A percentile compares a stretch with the other conserved stretches of the same genome.
These are phyloP conservation scores for Bombus fervidus DNA, from an alignment of 1,140 invertebrate genomes.

Conservation along the genomic window DNA sequence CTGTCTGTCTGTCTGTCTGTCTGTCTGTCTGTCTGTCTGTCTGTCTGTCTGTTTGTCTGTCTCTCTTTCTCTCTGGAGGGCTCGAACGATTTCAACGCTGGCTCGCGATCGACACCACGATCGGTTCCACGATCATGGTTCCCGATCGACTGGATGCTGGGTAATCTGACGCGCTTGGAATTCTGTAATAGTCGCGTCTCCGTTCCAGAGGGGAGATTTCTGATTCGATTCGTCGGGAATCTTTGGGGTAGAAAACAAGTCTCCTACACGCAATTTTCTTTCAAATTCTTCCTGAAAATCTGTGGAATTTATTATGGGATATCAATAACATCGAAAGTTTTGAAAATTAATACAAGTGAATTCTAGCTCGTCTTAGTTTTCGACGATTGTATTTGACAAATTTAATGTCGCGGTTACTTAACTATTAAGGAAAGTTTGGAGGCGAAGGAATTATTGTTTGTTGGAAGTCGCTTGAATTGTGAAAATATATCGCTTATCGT, in stretches of 20 bases:
- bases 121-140: constrained; percentile 48
- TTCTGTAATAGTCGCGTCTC: neutral
- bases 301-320: too few relatives aligned
- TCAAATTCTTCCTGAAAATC: neutral
- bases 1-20: neutral
- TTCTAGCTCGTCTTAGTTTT: neutral
- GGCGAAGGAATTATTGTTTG: neutral
- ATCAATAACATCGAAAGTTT: neutral
- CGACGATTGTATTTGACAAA: too few relatives aligned
- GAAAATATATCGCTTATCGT: neutral
- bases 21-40: too few relatives aligned
- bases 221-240: neutral
- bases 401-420: too few relatives aligned
- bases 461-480: neutral
- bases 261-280: neutral
- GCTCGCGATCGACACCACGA: constrained; percentile 22
- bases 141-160: constrained; percentile 14
- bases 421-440: neutral
- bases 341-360: neutral
- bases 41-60: neutral
- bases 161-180: constrained; percentile 18
- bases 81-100: constrained; percentile 19
- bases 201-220: neutral
- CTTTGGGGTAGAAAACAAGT: neutral
- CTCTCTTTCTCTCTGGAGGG: neutral